These are phyloP conservation scores for Macrotus californicus DNA, from an alignment of 2,113 vertebrate genomes.

Conservation along the genomic window DNA sequence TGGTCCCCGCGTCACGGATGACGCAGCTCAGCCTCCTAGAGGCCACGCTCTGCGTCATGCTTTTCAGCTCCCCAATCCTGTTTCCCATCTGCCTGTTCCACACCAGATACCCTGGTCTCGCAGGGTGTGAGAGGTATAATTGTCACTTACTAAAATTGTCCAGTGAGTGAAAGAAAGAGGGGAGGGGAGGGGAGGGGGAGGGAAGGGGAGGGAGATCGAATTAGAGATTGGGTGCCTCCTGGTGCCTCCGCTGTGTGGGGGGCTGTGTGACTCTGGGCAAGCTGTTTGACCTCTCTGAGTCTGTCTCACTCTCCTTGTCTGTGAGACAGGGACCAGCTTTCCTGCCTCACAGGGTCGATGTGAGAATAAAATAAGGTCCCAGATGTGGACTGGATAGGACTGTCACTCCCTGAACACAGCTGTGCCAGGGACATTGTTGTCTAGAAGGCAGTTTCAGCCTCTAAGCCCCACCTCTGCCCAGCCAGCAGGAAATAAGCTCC, in stretches of 20 bases:
- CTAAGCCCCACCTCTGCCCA: neutral
- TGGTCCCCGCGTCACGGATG: neutral
- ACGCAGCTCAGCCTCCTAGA: neutral
- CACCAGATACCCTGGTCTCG: neutral
- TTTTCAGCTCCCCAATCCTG: neutral
- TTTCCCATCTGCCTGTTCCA: neutral
- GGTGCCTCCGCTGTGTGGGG: neutral
- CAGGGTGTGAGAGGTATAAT: neutral
- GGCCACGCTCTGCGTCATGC: neutral
- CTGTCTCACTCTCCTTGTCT: neutral
- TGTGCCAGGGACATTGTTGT: neutral
- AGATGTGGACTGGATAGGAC: neutral
- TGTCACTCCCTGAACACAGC: fast-evolving
- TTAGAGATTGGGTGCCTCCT: too few relatives aligned
- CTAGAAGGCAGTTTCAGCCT: neutral
- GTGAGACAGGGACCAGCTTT: neutral
- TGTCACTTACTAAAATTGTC: neutral
- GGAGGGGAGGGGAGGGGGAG: neutral
- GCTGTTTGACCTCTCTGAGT: neutral
- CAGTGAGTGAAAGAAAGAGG: neutral
- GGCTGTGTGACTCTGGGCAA: neutral
- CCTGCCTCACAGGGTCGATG: neutral
- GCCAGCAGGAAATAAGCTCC: neutral
- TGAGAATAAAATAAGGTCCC: neutral
- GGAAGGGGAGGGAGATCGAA: neutral